Conservation (phyloP, 1,140 invertebrate species). For the Macrosteles quadrilineatus region DNA sequence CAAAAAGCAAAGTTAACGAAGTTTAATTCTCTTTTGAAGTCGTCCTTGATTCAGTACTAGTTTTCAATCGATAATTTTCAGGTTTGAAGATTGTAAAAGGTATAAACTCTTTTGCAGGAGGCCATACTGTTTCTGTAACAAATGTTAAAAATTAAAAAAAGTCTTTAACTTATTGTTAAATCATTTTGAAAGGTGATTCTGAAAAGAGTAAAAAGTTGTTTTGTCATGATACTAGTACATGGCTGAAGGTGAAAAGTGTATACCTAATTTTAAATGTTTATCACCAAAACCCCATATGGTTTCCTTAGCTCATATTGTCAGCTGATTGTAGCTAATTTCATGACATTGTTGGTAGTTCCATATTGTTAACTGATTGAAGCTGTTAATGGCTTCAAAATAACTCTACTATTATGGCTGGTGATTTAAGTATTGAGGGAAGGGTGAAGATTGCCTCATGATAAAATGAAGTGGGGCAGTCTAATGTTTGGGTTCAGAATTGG, state of each 20-base stretch:
- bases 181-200: not conserved
- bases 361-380: too few relatives aligned
- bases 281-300: not conserved
- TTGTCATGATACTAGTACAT: not conserved
- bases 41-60: conserved; percentile 42
- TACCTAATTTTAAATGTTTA: not conserved
- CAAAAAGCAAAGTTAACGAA: too few relatives aligned
- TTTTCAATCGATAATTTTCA: too few relatives aligned
- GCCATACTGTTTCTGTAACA: conserved; percentile 11
- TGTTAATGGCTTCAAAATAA: too few relatives aligned
- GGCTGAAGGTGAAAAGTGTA: not conserved
- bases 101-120: conserved; percentile 3
- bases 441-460: too few relatives aligned
- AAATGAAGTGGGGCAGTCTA: too few relatives aligned
- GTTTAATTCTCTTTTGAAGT: too few relatives aligned
- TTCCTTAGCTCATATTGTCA: not conserved
- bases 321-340: not conserved
- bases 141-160: not conserved
- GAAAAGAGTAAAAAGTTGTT: not conserved
- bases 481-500: too few relatives aligned
- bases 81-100: not conserved
- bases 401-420: too few relatives aligned
- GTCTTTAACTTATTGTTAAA: not conserved
- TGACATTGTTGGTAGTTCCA: not conserved
- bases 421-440: too few relatives aligned